Base-by-base conservation (phyloP, 2,113 vertebrate genomes). In the Procavia capensis region DNA sequence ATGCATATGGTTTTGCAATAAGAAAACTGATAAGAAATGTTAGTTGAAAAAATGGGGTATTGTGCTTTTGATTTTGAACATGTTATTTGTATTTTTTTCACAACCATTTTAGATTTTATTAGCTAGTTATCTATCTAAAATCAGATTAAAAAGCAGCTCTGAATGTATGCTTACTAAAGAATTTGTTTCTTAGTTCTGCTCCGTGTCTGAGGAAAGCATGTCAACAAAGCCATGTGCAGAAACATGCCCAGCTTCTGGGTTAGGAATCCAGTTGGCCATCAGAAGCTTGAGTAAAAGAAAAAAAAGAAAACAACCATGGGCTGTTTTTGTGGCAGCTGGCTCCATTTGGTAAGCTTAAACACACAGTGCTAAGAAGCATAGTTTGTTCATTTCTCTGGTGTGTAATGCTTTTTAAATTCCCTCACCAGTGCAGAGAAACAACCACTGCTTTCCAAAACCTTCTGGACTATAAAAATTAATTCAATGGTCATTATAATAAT, bases 321-420 rank as follows among this genome's bases (percentile, higher is more conserved):
- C 50, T 92, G 64, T 68, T 2, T 17, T 43, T 43, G 63, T 70
- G 90, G 97, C 92, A 97, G 79, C 89, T 96, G 95, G 36, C 80
- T 93, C 80, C 36, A 84, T 90, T 83, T 90, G 86, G 45, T 70
- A 76, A 92, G 41, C 31, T 36, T 66, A 59, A 57, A 68, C 50
- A 8, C 34, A 9, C 41, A 93, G 17, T 39, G 79, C 70, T 31
- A 41, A 90, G 85, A 79, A 94, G 80, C 31, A 17, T 13, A 31
- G n/a, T 39, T 95, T 27, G 93, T 47, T 86, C 74, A 81, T 36
- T 31, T n/a, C 54, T 39, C 82, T 88, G n/a, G 2, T 57, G 72
- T 66, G 8, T 75, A 74, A 78, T 84, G 85, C 34, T 88, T 93
- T 88, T 85, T 54, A 90, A 88, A 79, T 92, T 93, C 70, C 80